Conservation (phyloP, 2,797 vertebrate genomes). For the Phoebastria nigripes region DNA sequence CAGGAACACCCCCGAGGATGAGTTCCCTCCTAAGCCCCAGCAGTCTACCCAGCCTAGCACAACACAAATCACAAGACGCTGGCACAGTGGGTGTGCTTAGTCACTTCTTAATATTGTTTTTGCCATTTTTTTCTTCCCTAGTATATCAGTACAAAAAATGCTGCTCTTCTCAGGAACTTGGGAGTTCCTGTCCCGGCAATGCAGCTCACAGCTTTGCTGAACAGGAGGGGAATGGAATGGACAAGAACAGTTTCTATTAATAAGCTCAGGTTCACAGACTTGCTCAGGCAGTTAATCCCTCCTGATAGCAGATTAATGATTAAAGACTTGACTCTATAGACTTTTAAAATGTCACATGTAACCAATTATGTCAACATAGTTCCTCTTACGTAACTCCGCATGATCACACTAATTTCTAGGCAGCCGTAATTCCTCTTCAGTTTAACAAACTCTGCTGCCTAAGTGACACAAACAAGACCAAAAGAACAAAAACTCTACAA, state of each 20-base stretch:
- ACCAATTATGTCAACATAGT: slow-evolving; percentile 1
- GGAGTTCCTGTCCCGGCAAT: neutral
- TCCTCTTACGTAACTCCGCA: neutral
- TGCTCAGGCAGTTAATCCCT: slow-evolving; percentile 39
- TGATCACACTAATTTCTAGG: neutral
- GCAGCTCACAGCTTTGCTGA: neutral
- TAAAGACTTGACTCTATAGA: slow-evolving; percentile 6
- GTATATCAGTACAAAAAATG: neutral
- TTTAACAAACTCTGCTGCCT: neutral
- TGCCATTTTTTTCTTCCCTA: neutral
- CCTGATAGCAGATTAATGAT: slow-evolving; percentile 53
- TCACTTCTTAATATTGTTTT: neutral
- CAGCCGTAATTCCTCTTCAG: neutral
- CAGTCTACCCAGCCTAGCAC: neutral
- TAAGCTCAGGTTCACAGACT: neutral
- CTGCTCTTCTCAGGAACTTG: neutral
- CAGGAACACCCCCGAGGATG: neutral
- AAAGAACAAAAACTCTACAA: neutral
- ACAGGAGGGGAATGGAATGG: neutral
- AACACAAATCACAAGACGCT: neutral
- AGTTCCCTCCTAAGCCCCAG: neutral
- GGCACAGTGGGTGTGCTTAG: neutral
- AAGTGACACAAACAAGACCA: neutral
- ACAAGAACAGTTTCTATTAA: slow-evolving; percentile 7
- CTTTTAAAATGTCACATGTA: neutral